Evolutionary conservation across 2,113 vertebrate species (phyloP), one percentile per base, ranked within the genome.

Genomic region (Leptocoma aspasia): DNA sequence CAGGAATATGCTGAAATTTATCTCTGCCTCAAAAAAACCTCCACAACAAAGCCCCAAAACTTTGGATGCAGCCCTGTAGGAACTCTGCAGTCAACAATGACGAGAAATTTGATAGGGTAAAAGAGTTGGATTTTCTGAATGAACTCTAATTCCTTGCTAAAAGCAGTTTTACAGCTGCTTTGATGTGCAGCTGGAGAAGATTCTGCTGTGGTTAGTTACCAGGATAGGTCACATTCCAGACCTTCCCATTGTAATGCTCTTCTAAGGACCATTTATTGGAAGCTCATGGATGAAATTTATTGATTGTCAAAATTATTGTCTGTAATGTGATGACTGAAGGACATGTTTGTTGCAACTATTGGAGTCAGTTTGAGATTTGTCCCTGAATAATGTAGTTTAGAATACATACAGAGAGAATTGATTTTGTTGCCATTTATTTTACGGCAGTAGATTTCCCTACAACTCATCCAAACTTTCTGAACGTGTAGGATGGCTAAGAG

Each of bases 181-280:
- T 82, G 80, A 86, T 86, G 81, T 89, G 83, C 56, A 94, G 89
- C 89, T 95, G 83, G 73, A 65, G 49, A 81, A 87, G 81, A 85
- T 56, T 91, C 83, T 86, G 81, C 52, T 81, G 80, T 87, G 69
- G 11, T 82, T 54, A 37, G 72, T 84, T 59, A 78, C 65, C 30
- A 78, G 72, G 52, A 78, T 10, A 91, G 86, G 84, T 86, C 90
- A 92, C 56, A 52, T 86, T 73, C 89, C 81, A 94, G 77, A 76
- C 59, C 73, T 79, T 82, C 52, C 61, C 50, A 82, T 49, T 89
- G 69, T 76, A 83, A 44, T 44, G 12, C 15, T 13, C 57, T 78
- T 79, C 56, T 59, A 80, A 73, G 52, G 35, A 35, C 24, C 8
- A 2, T 77, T 91, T 86, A 73, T 87, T 77, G 60, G 28, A 95